Percentiles rank a stretch among this genome's conserved stretches.
Evolutionary conservation across 1,140 invertebrate species (phyloP).

Genomic region (Propsilocerus akamusi): DNA sequence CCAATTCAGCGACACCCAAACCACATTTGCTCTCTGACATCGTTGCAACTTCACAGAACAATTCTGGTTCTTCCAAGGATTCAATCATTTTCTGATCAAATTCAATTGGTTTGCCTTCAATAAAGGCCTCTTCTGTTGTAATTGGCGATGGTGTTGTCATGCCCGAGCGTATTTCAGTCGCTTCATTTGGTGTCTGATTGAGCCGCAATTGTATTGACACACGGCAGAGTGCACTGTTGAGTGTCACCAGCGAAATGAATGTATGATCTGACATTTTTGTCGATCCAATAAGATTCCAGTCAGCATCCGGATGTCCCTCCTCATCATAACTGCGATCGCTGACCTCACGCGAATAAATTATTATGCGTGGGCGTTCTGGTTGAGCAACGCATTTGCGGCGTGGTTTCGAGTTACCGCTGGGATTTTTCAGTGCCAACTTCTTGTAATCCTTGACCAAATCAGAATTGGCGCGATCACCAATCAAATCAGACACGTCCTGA

Average conservation of each 20-base stretch:
- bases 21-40: constrained; percentile 49
- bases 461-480: constrained; percentile 32
- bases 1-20: constrained; percentile 48
- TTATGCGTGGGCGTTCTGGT: constrained; percentile 38
- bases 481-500: constrained; percentile 58
- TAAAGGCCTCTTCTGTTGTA: constrained; percentile 9
- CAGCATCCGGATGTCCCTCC: constrained; percentile 35
- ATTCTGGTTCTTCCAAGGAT: constrained; percentile 26
- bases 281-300: constrained; percentile 45
- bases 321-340: constrained; percentile 26
- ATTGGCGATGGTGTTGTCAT: constrained; percentile 25
- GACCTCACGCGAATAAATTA: constrained; percentile 34
- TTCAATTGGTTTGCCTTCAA: background rate
- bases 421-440: constrained; percentile 36
- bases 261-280: constrained; percentile 36
- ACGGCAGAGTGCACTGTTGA: constrained; percentile 38
- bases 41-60: constrained; percentile 38
- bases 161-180: constrained; percentile 31
- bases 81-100: constrained; percentile 1
- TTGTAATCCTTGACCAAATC: constrained; percentile 71
- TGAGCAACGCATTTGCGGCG: constrained; percentile 28
- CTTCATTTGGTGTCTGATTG: constrained; percentile 25
- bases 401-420: constrained; percentile 19
- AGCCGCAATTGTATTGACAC: constrained; percentile 40
- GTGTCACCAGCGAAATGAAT: constrained; percentile 43